Percentiles rank a stretch among this genome's conserved stretches.
phyloP scores from a whole-genome alignment of 2,888 invertebrate genomes.

The Agrotis ipsilon region DNA sequence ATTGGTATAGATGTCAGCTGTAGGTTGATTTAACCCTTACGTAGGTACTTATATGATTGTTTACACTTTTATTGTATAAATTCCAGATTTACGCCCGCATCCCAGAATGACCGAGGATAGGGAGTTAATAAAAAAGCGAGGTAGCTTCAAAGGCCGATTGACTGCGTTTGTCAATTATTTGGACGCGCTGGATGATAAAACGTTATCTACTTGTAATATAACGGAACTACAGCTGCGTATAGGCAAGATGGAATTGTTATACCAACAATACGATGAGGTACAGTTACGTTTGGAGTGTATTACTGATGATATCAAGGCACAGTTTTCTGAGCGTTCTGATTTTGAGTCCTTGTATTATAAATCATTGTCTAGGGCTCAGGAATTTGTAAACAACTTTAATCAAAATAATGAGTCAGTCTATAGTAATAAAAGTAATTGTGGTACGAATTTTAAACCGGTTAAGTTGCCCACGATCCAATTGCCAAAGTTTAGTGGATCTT shows the following conservation, averaged over 20 bases:
- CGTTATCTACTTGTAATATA: neutral
- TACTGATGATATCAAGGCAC: constrained; percentile 1
- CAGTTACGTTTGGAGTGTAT: constrained; percentile 5
- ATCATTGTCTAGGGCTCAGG: neutral
- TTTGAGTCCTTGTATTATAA: neutral
- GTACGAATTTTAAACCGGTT: neutral
- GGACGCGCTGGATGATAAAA: neutral
- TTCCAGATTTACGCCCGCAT: constrained; percentile 1
- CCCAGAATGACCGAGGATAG: constrained; percentile 1
- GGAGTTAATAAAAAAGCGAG: constrained; percentile 11
- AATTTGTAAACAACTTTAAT: neutral
- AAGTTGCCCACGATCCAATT: neutral
- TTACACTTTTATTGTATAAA: neutral
- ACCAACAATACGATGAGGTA: constrained; percentile 3
- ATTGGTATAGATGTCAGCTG: too few species aligned
- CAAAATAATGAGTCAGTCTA: neutral
- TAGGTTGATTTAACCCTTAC: too few species aligned
- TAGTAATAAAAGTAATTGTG: neutral
- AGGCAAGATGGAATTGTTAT: constrained; percentile 6
- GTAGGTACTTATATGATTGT: too few species aligned
- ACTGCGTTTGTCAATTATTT: constrained; percentile 3
- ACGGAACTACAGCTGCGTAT: constrained; percentile 6
- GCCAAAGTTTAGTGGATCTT: constrained; percentile 3
- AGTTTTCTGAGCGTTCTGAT: neutral
- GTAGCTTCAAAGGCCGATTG: constrained; percentile 10